phyloP scores from a whole-genome alignment of 2,113 vertebrate species.

The Heterotilapia buettikoferi region DNA sequence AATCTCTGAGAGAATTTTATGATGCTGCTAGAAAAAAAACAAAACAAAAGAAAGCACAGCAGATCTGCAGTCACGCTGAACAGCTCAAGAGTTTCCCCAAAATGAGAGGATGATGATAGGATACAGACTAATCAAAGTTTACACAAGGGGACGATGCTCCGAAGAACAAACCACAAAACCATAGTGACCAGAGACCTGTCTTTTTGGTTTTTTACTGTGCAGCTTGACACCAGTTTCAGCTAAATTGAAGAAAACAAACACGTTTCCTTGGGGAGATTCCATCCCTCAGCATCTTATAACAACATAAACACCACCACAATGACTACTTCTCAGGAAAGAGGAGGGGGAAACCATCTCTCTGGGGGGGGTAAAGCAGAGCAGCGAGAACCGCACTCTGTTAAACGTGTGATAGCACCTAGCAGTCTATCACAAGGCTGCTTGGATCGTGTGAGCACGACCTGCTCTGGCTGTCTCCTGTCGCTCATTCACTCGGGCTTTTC shows the following conservation, averaged over 20 bases:
- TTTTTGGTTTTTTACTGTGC: not conserved
- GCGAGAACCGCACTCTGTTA: not conserved
- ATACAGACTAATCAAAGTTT: not conserved
- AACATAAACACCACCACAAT: conserved; percentile 1
- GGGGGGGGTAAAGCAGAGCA: not conserved
- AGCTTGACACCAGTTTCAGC: not conserved
- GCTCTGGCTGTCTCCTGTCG: not conserved
- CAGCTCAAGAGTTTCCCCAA: not conserved
- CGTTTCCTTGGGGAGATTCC: not conserved
- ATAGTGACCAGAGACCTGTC: not conserved
- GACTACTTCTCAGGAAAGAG: not conserved
- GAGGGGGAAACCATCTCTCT: not conserved
- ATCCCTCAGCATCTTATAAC: not conserved
- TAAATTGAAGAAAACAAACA: not conserved
- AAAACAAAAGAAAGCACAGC: not conserved
- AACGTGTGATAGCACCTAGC: not conserved
- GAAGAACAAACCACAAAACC: not conserved
- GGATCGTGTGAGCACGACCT: not conserved
- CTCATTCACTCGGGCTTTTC: not conserved
- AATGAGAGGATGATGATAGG: not conserved
- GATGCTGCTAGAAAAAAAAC: not conserved
- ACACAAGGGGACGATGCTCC: not conserved
- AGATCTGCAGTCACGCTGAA: not conserved
- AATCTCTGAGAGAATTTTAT: not conserved
- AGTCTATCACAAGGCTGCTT: not conserved